Percentiles rank a stretch among this genome's conserved stretches.
Conservation (phyloP, 2,113 vertebrate species). For the Nothoprocta pentlandii region DNA sequence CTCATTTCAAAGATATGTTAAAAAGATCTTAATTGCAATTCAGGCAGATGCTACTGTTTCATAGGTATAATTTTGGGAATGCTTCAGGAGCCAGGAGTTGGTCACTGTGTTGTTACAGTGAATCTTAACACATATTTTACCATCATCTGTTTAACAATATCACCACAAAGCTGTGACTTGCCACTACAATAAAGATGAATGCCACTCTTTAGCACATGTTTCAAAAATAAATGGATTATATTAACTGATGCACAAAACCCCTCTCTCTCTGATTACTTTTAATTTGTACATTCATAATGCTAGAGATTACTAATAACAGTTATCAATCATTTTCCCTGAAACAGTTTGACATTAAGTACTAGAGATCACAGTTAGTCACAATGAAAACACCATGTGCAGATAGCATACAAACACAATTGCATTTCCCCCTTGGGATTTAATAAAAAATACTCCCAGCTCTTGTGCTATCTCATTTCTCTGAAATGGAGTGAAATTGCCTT, state of each 20-base stretch:
- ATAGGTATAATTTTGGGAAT: neutral
- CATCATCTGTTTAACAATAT: neutral
- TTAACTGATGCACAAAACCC: conserved; percentile 7
- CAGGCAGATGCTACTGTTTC: neutral
- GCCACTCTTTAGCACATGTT: neutral
- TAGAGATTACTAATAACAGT: conserved; percentile 36
- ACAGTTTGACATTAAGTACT: conserved; percentile 24
- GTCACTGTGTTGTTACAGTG: neutral
- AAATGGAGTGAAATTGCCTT: neutral
- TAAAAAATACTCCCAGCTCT: neutral
- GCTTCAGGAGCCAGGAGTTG: neutral
- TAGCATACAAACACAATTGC: neutral
- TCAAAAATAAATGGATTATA: conserved; percentile 46
- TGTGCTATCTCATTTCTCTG: neutral
- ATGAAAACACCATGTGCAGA: neutral
- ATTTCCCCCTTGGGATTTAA: conserved; percentile 11
- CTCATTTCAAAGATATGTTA: accelerated
- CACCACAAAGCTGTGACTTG: neutral
- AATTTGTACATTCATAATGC: conserved; percentile 58
- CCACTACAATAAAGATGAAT: neutral
- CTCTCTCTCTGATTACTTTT: conserved; percentile 47
- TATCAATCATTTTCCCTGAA: conserved; percentile 41
- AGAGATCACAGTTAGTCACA: neutral
- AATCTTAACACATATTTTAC: neutral
- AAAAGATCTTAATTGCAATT: neutral